A percentile compares a stretch with the other conserved stretches of the same genome.
Evolutionary conservation across 2,888 invertebrate genomes (phyloP).

Genomic region (Erpobdella octoculata): DNA sequence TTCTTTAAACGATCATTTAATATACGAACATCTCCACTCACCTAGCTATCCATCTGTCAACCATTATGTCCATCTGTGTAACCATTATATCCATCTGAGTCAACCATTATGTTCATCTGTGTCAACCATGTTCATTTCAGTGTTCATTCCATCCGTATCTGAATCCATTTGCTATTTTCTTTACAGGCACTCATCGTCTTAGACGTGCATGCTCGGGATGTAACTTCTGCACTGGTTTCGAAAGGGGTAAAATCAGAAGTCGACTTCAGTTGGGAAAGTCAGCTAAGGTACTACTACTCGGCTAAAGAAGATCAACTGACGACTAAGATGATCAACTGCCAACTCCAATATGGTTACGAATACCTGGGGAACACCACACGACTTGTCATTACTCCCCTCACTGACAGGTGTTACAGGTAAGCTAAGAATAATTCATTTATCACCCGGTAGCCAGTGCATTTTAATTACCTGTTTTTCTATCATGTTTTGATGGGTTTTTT

Average conservation of each 20-base stretch:
- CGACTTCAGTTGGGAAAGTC: slow-evolving; percentile 54
- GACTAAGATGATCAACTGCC: slow-evolving; percentile 54
- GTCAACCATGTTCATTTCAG: too few relatives aligned
- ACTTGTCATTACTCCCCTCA: slow-evolving; percentile 55
- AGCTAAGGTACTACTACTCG: slow-evolving; percentile 52
- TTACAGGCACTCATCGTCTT: slow-evolving; percentile 61
- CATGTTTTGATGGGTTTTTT: not conserved
- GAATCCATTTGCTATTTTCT: too few relatives aligned
- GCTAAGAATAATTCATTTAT: too few relatives aligned
- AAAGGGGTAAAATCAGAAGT: slow-evolving; percentile 46
- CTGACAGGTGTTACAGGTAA: slow-evolving; percentile 54
- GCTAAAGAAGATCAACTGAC: slow-evolving; percentile 52
- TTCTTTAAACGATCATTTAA: too few relatives aligned
- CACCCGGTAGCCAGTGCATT: not conserved
- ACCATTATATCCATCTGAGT: too few relatives aligned
- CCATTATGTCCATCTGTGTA: too few relatives aligned
- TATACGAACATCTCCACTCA: too few relatives aligned
- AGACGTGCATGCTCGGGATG: slow-evolving; percentile 60
- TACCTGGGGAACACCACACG: slow-evolving; percentile 54
- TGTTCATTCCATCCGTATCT: too few relatives aligned
- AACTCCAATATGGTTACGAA: slow-evolving; percentile 54
- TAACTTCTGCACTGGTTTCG: slow-evolving; percentile 46
- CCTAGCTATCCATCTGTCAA: too few relatives aligned
- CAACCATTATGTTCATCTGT: too few relatives aligned
- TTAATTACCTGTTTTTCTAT: not conserved